A percentile compares a stretch with the other conserved stretches of the same genome.
Evolutionary conservation across 2,797 vertebrate genomes (phyloP).

Genomic region (Zalophus californianus): DNA sequence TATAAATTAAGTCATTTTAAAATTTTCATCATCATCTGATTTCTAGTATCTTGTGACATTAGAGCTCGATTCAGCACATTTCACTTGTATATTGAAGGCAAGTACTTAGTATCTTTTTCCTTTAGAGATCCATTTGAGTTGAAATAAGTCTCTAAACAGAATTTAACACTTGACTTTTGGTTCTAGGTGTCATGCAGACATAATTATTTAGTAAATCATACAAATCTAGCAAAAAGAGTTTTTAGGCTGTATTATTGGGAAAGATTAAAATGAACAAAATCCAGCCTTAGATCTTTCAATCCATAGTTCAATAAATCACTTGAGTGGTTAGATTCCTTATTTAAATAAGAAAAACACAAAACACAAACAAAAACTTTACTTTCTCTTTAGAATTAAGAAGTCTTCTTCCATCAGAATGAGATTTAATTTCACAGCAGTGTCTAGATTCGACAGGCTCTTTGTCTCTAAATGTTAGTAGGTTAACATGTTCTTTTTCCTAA

Average conservation of each 20-base stretch:
- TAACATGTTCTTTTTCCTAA: neutral
- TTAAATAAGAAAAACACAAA: neutral
- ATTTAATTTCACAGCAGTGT: neutral
- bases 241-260: neutral
- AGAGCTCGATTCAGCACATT: neutral
- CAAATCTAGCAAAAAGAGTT: neutral
- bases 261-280: slow-evolving; percentile 45
- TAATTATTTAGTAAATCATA: slow-evolving; percentile 36
- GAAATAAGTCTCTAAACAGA: neutral
- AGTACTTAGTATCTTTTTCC: neutral
- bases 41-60: neutral
- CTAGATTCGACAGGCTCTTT: neutral
- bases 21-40: neutral
- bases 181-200: neutral
- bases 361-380: neutral
- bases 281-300: neutral
- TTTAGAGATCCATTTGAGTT: neutral
- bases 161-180: slow-evolving; percentile 1
- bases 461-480: neutral
- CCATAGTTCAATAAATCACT: neutral
- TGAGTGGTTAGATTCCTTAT: neutral
- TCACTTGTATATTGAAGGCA: neutral
- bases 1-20: neutral
- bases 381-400: slow-evolving; percentile 32
- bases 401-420: neutral